These are phyloP conservation scores for Aptenodytes patagonicus DNA, from an alignment of 2,113 vertebrate genomes.

Conservation along the genomic window DNA sequence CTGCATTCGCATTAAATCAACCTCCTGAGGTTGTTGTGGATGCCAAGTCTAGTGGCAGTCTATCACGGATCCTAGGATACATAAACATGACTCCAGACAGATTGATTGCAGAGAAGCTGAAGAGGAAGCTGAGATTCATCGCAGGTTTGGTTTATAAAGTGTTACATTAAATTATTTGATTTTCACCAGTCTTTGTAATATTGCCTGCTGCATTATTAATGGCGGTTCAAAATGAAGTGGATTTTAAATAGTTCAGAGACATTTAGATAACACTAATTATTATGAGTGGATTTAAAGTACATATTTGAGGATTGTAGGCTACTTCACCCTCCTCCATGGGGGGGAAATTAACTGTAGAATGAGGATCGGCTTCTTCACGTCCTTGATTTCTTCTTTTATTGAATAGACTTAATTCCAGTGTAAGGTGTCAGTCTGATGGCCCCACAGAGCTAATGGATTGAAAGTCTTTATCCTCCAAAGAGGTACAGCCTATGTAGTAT, in stretches of 20 bases:
- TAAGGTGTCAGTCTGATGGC: not conserved
- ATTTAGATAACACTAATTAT: constrained; percentile 37
- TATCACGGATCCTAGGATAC: not conserved
- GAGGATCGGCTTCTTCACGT: not conserved
- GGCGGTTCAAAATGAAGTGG: constrained; percentile 30
- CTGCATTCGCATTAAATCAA: constrained; percentile 7
- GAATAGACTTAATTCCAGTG: not conserved
- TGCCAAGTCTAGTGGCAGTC: constrained; percentile 26
- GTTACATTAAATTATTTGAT: constrained; percentile 30
- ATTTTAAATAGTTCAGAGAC: constrained; percentile 39
- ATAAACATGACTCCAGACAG: constrained; percentile 25
- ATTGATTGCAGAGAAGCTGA: not conserved
- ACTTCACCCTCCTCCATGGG: not conserved
- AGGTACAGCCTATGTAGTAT: not conserved
- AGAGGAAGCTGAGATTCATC: constrained; percentile 13
- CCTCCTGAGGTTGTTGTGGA: not conserved
- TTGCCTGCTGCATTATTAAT: constrained; percentile 54
- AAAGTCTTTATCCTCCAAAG: not conserved
- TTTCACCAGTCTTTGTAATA: not conserved
- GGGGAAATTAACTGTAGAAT: not conserved
- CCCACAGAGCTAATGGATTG: not conserved
- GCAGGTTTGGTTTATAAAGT: constrained; percentile 27
- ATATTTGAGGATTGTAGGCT: not conserved
- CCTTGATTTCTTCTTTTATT: not conserved
- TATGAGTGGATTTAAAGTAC: not conserved